Evolutionary conservation across 1,140 invertebrate species (phyloP).

Genomic region (Parasteatoda tepidariorum): DNA sequence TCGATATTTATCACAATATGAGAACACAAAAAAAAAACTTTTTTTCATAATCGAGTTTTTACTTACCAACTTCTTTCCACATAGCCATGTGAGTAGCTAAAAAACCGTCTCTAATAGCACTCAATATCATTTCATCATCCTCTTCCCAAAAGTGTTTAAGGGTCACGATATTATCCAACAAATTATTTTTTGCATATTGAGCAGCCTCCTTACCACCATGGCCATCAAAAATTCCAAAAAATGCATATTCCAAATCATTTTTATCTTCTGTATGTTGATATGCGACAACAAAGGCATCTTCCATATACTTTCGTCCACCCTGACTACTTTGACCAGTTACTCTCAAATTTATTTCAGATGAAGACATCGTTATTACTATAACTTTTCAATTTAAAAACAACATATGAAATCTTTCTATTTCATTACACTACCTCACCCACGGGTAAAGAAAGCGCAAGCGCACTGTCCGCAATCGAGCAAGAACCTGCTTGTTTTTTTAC

Average conservation of each 20-base stretch:
- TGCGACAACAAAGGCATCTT: constrained; percentile 95
- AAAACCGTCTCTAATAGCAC: constrained; percentile 90
- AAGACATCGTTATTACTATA: constrained; percentile 75
- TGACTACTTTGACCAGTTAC: constrained; percentile 95
- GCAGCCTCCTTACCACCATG: constrained; percentile 72
- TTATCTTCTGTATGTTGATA: constrained; percentile 92
- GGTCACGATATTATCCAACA: constrained; percentile 93
- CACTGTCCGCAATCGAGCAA: constrained; percentile 10
- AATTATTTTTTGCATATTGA: constrained; percentile 85
- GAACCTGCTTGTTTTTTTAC: constrained; percentile 24
- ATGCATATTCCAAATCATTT: constrained; percentile 69
- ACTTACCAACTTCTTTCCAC: constrained; percentile 93
- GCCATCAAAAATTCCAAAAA: constrained; percentile 74
- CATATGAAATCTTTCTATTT: not conserved
- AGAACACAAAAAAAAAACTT: not conserved
- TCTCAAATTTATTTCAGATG: constrained; percentile 89
- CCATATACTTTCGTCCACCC: constrained; percentile 98
- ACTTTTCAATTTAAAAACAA: not conserved
- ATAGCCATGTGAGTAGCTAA: constrained; percentile 93
- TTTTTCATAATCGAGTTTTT: constrained; percentile 5
- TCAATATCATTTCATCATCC: constrained; percentile 89
- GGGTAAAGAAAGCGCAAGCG: constrained; percentile 30
- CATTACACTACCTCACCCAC: constrained; percentile 27
- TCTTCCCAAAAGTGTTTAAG: constrained; percentile 95
- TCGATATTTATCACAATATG: too few relatives aligned